These are phyloP conservation scores for Coregonus sp. DNA, from an alignment of 2,797 vertebrate species.

Conservation along the genomic window DNA sequence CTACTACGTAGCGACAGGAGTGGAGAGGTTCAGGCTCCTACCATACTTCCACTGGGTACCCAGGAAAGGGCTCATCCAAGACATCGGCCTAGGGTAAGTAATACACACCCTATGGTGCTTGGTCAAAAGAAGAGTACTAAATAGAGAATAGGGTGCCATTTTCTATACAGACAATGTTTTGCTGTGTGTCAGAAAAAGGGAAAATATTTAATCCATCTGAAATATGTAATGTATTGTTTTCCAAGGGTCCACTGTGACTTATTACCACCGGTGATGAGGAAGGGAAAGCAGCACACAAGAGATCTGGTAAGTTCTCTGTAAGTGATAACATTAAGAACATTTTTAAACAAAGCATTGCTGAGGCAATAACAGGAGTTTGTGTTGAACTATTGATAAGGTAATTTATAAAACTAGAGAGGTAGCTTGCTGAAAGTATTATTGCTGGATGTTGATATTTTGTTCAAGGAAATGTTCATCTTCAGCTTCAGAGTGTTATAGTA, in stretches of 20 bases:
- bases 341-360: not conserved
- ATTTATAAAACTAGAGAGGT: not conserved
- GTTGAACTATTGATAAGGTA: not conserved
- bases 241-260: not conserved
- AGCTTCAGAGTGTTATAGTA: too few species aligned
- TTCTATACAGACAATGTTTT: not conserved
- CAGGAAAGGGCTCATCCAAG: constrained; percentile 12
- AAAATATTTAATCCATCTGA: not conserved
- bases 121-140: not conserved
- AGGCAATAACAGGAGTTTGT: not conserved
- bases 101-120: not conserved
- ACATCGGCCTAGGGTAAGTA: constrained; percentile 20
- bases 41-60: constrained; percentile 52
- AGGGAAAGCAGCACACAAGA: not conserved
- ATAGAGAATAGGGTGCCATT: too few species aligned
- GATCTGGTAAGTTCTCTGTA: not conserved
- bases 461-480: too few species aligned
- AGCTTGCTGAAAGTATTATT: not conserved
- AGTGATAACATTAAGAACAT: not conserved
- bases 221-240: not conserved
- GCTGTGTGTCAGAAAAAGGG: not conserved
- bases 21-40: constrained; percentile 59
- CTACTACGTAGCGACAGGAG: constrained; percentile 62
- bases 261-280: not conserved
- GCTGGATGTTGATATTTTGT: too few species aligned